Base-by-base conservation (phyloP, 1,140 invertebrate genomes). In the Euura lappo region DNA sequence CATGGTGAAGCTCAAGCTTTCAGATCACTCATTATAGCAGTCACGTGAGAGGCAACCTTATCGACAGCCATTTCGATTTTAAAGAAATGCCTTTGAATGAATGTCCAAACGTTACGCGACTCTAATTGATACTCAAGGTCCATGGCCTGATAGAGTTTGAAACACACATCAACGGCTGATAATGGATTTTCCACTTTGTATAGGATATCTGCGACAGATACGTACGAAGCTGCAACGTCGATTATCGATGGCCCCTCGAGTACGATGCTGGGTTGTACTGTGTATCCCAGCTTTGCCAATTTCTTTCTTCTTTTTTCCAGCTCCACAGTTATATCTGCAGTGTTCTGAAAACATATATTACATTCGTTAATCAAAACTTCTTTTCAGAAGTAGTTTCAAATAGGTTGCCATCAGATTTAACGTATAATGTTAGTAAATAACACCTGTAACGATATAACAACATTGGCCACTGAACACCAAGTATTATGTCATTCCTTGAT, bases 81-180 rank as follows among this genome's bases (percentile, higher is more conserved):
- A 4, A 66, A 71, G 28, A 71, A 45, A 71, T 71, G 46, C 13
- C 11, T 71, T 44, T 71, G 71, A 7, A 71, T 8, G 28, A 71
- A 71, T 45, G 67, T 71, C 71, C 71, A 71, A n/a, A 44, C 11
- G 44, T 71, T 71, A 6, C n/a, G 43, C 10, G 71, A 3, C 67
- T 71, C 71, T 6, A 7, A 45, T 11, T 51, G 71, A 13, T 71
- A 71, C 42, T 66, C 11, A 2, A 71, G 64, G 47, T 71, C 66
- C 43, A 71, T 46, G 10, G 67, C 28, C 43, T 71, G 71, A 13
- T 65, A 71, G 42, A 71, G 47, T 45, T 71, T 71, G 44, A 71
- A 71, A 45, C 71, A 71, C n/a, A 66, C 65, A 45, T 71, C 71
- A 44, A 71, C 65, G 4, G 71, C 71, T 6, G 64, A 64, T 13